Conservation (phyloP, 2,797 vertebrate genomes). For the Helicolenus hilgendorfi region DNA sequence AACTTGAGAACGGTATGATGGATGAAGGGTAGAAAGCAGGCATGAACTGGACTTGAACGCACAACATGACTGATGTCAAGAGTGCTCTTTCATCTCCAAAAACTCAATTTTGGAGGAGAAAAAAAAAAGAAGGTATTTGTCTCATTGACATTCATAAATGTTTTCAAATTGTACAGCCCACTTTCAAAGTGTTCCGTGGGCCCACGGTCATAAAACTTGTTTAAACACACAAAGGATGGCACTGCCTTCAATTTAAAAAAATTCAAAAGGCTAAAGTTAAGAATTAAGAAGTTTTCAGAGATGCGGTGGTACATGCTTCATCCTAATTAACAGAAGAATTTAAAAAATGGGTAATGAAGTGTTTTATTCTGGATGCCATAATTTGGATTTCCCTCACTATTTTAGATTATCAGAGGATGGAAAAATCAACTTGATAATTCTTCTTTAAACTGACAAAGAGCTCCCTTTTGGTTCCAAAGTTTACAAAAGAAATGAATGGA, state of each 20-base stretch:
- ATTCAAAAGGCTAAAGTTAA: background rate
- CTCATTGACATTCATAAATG: constrained; percentile 29
- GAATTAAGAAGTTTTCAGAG: background rate
- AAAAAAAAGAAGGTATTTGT: background rate
- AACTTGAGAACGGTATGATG: background rate
- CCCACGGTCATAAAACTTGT: constrained; percentile 7
- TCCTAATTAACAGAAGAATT: background rate
- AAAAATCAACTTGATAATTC: background rate
- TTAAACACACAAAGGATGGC: constrained; percentile 10
- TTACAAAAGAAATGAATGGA: fast-evolving
- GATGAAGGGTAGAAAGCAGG: background rate
- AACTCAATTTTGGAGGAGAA: background rate
- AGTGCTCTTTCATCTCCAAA: constrained; percentile 23
- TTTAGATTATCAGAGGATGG: background rate
- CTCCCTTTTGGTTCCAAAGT: background rate
- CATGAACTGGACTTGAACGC: constrained; percentile 29
- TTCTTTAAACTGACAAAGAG: background rate
- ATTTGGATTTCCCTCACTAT: background rate
- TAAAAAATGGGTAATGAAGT: background rate
- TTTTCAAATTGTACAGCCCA: constrained; percentile 20
- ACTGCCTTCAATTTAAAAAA: background rate
- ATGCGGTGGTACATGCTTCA: background rate
- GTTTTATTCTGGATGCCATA: background rate
- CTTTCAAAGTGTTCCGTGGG: constrained; percentile 10
- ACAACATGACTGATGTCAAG: constrained; percentile 14